Evolutionary conservation across 2,888 invertebrate species (phyloP), one percentile per base, ranked within the genome.

Genomic region (Carpatolechia fugitivella): DNA sequence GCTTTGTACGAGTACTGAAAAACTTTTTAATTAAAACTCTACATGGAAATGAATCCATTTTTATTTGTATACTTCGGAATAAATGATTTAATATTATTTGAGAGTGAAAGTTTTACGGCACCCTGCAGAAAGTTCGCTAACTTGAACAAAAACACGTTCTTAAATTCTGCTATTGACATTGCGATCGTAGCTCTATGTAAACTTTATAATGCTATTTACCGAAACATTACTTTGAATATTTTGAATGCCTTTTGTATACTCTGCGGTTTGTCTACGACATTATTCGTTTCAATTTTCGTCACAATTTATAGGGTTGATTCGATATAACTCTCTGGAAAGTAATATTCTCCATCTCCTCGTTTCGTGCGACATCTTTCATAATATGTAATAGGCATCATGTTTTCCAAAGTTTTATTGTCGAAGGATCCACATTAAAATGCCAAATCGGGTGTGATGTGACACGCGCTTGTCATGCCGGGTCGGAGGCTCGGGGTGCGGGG

Each of bases 381-480:
- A 35, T 44, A 53, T 36, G 13, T 44, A 44, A 33, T 44, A 35
- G 55, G 54, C 52, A 56, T 59, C 49, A 59, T 57, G 56, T 59
- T 46, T 57, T 56, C 52, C 53, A 60, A 63, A 61, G 55, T 65
- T 62, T 59, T 62, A 62, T 63, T 60, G 60, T 44, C 50, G 58
- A 55, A 51, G 56, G 57, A 56, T 61, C 35, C 50, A 56, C 59
- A 54, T 59, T 57, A 56, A 62, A 59, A 56, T 58, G 57, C 54
- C 60, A 55, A 59, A 61, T 60, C 59, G 60, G 55, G 60, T 56
- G 61, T 59, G 35, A 35, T 57, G 61, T 57, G 38, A 36, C 36
- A 20, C 35, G 36, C n/a, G 18, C 18, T 36, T 36, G 46, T 35
- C 33, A 18, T 36, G 11, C 29, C 16, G 31, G n/a, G n/a, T 11